Percentiles rank a stretch among this genome's conserved stretches.
phyloP scores from a whole-genome alignment of 2,797 vertebrate genomes.

The Lepilemur septentrionalis region DNA sequence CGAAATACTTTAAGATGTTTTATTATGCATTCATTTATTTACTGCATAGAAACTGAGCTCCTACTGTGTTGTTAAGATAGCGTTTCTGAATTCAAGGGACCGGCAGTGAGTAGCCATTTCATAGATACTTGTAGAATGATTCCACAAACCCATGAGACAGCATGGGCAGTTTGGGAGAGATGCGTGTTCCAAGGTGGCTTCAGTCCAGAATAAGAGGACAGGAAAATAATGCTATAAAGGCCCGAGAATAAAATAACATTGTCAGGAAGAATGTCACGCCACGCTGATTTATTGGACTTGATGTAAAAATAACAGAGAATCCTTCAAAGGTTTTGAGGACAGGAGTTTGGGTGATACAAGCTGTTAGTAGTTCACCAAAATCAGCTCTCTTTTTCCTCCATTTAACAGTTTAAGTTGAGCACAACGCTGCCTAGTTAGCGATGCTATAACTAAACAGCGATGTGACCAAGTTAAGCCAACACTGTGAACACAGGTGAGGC shows the following conservation, averaged over 20 bases:
- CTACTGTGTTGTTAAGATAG: accelerated
- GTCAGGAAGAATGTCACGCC: background rate
- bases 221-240: no score
- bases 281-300: no score
- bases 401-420: background rate
- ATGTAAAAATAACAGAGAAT: background rate
- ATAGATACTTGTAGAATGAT: background rate
- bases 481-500: background rate
- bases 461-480: background rate
- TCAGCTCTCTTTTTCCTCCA: background rate
- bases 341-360: no score
- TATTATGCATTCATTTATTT: background rate
- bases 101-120: background rate
- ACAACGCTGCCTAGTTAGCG: background rate
- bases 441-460: background rate
- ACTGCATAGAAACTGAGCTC: no score
- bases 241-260: background rate
- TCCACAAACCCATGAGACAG: accelerated
- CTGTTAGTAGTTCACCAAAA: background rate
- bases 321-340: background rate
- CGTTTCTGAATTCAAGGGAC: background rate
- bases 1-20: background rate
- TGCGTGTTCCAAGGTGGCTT: background rate
- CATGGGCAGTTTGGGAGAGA: background rate
- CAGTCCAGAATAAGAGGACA: background rate